These are phyloP conservation scores for Lasioglossum albipes DNA, from an alignment of 1,140 invertebrate genomes.

Conservation along the genomic window DNA sequence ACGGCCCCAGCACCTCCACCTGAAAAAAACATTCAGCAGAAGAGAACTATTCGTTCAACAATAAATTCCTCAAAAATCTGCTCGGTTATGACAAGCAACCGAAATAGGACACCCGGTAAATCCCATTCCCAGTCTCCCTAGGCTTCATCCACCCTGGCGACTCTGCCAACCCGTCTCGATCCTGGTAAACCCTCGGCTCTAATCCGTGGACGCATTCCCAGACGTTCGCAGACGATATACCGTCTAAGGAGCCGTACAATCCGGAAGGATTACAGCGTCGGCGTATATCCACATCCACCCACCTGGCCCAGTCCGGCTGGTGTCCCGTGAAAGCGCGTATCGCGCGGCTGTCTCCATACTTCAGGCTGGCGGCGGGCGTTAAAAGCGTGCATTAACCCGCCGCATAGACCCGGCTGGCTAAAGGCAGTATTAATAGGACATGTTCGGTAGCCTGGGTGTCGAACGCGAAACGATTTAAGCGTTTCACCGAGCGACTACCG, in stretches of 20 bases:
- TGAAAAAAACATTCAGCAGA: too few relatives aligned
- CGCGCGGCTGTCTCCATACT: slow-evolving; percentile 60
- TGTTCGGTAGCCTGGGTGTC: slow-evolving; percentile 56
- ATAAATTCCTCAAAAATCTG: too few relatives aligned
- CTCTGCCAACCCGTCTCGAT: background rate
- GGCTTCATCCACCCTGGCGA: background rate
- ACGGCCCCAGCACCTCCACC: too few relatives aligned
- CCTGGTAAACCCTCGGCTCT: background rate
- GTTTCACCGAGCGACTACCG: slow-evolving; percentile 26
- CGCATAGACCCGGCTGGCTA: slow-evolving; percentile 3
- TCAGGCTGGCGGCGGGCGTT: slow-evolving; percentile 52
- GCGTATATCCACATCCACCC: slow-evolving; percentile 12
- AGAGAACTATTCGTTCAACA: too few relatives aligned
- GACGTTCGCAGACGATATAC: background rate
- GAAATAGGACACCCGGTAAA: too few relatives aligned
- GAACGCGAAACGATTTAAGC: slow-evolving; percentile 52
- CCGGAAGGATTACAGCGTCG: background rate
- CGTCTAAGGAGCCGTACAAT: background rate
- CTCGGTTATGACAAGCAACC: too few relatives aligned
- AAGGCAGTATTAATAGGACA: slow-evolving; percentile 62
- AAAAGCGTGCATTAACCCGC: slow-evolving; percentile 55
- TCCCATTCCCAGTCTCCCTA: too few relatives aligned
- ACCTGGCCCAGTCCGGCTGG: background rate
- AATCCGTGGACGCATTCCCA: background rate
- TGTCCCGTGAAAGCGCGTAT: slow-evolving; percentile 42